Evolutionary conservation across 2,888 invertebrate species (phyloP).

Genomic region (Cheilosia grossa): DNA sequence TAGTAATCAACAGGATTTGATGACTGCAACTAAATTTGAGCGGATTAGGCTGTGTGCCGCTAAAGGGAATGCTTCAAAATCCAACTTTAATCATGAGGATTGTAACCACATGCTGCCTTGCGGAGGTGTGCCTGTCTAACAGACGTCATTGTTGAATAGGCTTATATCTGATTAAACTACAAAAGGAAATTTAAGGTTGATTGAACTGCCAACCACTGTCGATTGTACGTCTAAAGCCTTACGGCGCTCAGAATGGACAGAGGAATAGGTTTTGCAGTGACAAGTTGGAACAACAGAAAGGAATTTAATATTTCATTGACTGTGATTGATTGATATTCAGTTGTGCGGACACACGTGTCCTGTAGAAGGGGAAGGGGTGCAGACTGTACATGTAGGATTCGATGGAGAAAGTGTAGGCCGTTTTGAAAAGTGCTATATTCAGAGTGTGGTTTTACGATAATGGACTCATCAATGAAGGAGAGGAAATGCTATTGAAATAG

Average conservation of each 20-base stretch:
- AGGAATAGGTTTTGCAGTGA: conserved; percentile 2
- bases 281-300: conserved; percentile 7
- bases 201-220: neutral
- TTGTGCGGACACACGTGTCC: neutral
- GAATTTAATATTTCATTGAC: conserved; percentile 21
- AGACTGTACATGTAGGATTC: neutral
- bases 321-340: conserved; percentile 12
- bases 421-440: no score
- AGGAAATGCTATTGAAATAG: no score
- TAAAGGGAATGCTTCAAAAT: neutral
- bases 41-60: neutral
- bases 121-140: neutral
- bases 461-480: no score
- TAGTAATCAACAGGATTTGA: neutral
- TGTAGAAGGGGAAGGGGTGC: no score
- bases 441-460: no score
- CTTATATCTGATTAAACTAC: conserved; percentile 18
- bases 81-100: neutral
- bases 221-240: neutral
- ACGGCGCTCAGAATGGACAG: neutral
- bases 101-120: neutral
- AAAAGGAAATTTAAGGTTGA: conserved; percentile 21
- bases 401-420: no score
- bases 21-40: neutral
- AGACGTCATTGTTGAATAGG: neutral